Evolutionary conservation across 2,888 invertebrate species (phyloP).

Genomic region (Bedellia somnulentella): DNA sequence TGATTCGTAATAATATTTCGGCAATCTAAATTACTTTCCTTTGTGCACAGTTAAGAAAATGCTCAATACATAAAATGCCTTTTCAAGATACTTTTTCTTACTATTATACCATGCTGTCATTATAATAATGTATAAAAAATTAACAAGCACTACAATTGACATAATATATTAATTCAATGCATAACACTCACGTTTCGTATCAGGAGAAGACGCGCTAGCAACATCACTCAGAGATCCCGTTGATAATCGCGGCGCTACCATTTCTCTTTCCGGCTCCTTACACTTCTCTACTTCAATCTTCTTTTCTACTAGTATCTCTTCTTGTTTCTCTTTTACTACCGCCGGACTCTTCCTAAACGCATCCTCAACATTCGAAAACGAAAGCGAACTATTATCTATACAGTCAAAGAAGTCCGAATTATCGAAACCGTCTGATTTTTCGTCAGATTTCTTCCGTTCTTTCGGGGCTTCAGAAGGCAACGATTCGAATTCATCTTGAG

Average conservation of each 20-base stretch:
- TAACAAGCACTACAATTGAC: too few relatives aligned
- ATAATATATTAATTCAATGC: too few relatives aligned
- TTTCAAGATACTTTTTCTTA: too few relatives aligned
- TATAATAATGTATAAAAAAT: too few relatives aligned
- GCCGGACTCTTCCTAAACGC: constrained; percentile 51
- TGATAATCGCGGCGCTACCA: constrained; percentile 54
- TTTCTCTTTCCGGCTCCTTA: constrained; percentile 14
- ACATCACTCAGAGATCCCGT: constrained; percentile 67
- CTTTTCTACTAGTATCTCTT: constrained; percentile 36
- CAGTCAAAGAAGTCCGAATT: constrained; percentile 55
- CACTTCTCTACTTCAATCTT: constrained; percentile 21
- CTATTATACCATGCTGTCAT: too few relatives aligned
- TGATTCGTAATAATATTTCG: too few relatives aligned
- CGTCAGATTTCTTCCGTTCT: constrained; percentile 51
- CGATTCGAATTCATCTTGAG: constrained; percentile 55
- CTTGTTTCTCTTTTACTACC: constrained; percentile 21
- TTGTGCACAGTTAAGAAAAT: too few relatives aligned
- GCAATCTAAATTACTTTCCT: too few relatives aligned
- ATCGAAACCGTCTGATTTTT: constrained; percentile 55
- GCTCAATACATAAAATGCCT: too few relatives aligned
- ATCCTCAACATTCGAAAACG: constrained; percentile 50
- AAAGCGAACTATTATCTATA: constrained; percentile 52
- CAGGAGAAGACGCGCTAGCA: constrained; percentile 66
- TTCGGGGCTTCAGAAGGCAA: constrained; percentile 48
- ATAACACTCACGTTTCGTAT: constrained; percentile 47